Base-by-base conservation (phyloP, 2,113 vertebrate genomes). In the Oophaga pumilio region DNA sequence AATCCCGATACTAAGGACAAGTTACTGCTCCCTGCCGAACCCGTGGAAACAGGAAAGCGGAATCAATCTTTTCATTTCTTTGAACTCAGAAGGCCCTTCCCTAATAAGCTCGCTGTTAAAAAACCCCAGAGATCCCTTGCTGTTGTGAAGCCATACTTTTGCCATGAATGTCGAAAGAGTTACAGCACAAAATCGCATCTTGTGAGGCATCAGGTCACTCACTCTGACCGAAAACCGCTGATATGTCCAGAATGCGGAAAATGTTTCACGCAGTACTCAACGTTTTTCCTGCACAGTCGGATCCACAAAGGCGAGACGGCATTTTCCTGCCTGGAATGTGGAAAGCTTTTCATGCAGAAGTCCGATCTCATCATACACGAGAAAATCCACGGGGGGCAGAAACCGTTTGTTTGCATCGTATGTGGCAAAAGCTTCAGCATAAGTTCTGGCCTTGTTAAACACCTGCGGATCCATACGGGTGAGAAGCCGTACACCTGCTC, bases 201-300 rank as follows among this genome's bases (percentile, higher is more conserved):
- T 10, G 89, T 91, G 18, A 82, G 90, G 0, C 93, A 93, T 74
- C 68, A 91, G 85, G 90, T 90, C 74, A 92, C 87, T 82, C 93
- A 93, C 62, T 92, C 90, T 10, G 90, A 90, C 0, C 91, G 92
- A 87, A 92, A 91, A 52, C 90, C 91, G 2, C 91, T 91, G 15
- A 88, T 86, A 2, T 94, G 93, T 80, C 89, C 90, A 15, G 91
- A 92, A 6, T 96, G 95, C 10, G 95, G 94, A 22, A 94, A 94
- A 88, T 93, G 93, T 33, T 96, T 96, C 84, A 88, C 89, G 59
- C 90, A 89, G 4, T 91, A 85, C 18, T 90, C 92, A 12, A 90
- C 90, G 6, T 91, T 94, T 2, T 90, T 90, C 12, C 89, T 90
- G 1, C 92, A 93, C 83, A 91, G 91, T 85, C 90, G 94, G 86